Conservation (phyloP, 2,888 invertebrate genomes). For the Stenichneumon culpator region DNA sequence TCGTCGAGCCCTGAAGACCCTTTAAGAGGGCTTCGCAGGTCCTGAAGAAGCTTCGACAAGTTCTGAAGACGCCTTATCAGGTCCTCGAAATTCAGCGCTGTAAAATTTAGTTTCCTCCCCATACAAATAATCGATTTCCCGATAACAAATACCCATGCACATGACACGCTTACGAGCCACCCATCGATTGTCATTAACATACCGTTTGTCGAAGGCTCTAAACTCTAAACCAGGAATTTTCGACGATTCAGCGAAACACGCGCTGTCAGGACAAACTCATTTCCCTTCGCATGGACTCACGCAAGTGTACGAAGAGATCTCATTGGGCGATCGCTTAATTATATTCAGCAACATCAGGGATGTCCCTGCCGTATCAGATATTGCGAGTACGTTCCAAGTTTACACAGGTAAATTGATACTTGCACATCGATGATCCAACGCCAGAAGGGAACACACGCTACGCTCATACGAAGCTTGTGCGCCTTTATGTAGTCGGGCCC, state of each 20-base stretch:
- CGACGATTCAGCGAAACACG: slow-evolving; percentile 36
- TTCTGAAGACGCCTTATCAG: too few species aligned
- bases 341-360: slow-evolving; percentile 52
- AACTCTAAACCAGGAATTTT: slow-evolving; percentile 54
- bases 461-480: not conserved
- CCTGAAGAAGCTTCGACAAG: too few species aligned
- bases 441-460: not conserved
- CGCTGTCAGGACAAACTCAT: slow-evolving; percentile 40
- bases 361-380: slow-evolving; percentile 56
- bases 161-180: not conserved
- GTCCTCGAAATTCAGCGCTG: too few species aligned
- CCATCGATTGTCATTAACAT: slow-evolving; percentile 55
- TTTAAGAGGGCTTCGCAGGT: too few species aligned
- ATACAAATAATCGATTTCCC: too few species aligned
- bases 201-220: slow-evolving; percentile 17
- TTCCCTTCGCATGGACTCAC: slow-evolving; percentile 17
- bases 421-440: not conserved
- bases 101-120: too few species aligned
- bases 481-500: not conserved
- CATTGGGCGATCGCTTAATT: slow-evolving; percentile 58
- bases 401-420: not conserved
- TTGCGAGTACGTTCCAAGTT: slow-evolving; percentile 32
- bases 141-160: too few species aligned
- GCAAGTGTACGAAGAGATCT: slow-evolving; percentile 41
- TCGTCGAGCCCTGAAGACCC: too few species aligned